Percentiles rank a stretch among this genome's conserved stretches.
Conservation (phyloP, 2,797 vertebrate species). For the Tenualosa thibaudeaui region DNA sequence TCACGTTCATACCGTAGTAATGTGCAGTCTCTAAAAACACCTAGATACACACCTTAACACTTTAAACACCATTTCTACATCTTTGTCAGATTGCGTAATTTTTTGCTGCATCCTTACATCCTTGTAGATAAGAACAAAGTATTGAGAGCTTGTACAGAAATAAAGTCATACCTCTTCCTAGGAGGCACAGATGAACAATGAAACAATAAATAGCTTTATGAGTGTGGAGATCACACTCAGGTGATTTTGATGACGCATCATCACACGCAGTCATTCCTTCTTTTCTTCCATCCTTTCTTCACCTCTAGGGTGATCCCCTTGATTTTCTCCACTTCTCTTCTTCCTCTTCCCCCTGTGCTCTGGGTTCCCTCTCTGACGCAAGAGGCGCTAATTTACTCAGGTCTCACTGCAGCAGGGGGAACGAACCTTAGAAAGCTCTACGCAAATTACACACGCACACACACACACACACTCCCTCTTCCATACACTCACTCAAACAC, state of each 20-base stretch:
- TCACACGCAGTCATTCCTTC: not conserved
- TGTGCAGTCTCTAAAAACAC: not conserved
- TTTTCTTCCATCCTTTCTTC: not conserved
- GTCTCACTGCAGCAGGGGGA: not conserved
- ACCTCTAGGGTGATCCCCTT: not conserved
- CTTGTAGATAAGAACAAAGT: not conserved
- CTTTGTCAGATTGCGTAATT: not conserved
- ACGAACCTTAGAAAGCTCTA: no score
- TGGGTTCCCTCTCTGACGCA: constrained; percentile 53
- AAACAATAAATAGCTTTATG: constrained; percentile 15
- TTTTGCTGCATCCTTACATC: not conserved
- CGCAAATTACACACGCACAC: not conserved
- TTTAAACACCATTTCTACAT: not conserved
- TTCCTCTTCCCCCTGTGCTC: not conserved
- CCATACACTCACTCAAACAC: not conserved
- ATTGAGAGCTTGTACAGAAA: not conserved
- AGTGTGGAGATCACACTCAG: constrained; percentile 16
- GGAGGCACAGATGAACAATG: not conserved
- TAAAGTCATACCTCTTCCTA: not conserved
- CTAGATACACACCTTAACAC: not conserved
- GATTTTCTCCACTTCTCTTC: not conserved
- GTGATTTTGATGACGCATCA: constrained; percentile 19
- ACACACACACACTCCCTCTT: not conserved
- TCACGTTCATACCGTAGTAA: not conserved
- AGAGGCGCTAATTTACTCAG: not conserved